These are phyloP conservation scores for Xiphophorus maculatus DNA, from an alignment of 2,113 vertebrate species.

Conservation along the genomic window DNA sequence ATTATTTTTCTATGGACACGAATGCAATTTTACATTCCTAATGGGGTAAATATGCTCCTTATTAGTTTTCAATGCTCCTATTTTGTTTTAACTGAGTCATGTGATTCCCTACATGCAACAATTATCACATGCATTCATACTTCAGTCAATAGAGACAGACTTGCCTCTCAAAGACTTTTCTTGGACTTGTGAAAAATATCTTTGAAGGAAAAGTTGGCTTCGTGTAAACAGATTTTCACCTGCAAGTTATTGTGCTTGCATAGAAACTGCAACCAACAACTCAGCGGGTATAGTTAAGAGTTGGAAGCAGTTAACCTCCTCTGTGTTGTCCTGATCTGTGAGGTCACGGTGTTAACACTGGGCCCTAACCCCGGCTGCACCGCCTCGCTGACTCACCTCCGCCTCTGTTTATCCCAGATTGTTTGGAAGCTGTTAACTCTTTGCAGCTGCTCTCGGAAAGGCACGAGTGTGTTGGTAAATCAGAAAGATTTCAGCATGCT, in stretches of 20 bases:
- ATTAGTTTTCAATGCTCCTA: too few relatives aligned
- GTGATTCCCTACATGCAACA: too few relatives aligned
- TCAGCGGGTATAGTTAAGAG: neutral
- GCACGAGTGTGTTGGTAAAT: conserved; percentile 7
- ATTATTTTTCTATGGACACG: too few relatives aligned
- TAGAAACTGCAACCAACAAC: neutral
- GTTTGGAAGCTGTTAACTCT: neutral
- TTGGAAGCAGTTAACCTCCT: neutral
- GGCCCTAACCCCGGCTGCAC: neutral
- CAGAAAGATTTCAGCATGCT: conserved; percentile 37
- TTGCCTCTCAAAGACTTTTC: too few relatives aligned
- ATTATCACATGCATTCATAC: too few relatives aligned
- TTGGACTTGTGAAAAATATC: too few relatives aligned
- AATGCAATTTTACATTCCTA: too few relatives aligned
- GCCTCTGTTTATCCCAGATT: neutral
- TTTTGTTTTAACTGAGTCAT: too few relatives aligned
- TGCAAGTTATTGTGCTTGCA: neutral
- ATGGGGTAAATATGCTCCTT: too few relatives aligned
- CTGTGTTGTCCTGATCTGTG: neutral
- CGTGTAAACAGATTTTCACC: too few relatives aligned
- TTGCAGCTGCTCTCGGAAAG: conserved; percentile 7
- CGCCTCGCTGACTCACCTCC: neutral
- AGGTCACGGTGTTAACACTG: neutral
- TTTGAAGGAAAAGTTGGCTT: too few relatives aligned
- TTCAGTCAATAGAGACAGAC: too few relatives aligned